Conservation (phyloP, 2,113 vertebrate genomes). For the Corvus moneduloides region DNA sequence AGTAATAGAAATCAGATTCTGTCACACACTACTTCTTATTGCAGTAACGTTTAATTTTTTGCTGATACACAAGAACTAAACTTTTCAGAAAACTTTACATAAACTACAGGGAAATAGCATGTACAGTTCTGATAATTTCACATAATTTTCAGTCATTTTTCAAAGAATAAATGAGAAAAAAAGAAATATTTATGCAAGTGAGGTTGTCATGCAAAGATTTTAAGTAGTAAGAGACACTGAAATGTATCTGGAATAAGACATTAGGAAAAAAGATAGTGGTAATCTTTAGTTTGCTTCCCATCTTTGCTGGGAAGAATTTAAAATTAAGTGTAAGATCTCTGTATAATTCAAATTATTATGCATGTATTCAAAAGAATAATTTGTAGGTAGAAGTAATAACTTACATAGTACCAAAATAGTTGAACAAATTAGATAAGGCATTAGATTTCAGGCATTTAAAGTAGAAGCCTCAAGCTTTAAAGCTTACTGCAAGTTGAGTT, state of each 20-base stretch:
- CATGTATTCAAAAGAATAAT: background rate
- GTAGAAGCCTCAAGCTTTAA: background rate
- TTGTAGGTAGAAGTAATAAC: background rate
- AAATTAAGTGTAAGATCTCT: background rate
- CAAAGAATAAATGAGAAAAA: background rate
- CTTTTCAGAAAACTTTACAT: background rate
- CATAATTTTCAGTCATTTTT: background rate
- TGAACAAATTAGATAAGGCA: background rate
- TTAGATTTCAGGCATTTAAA: background rate
- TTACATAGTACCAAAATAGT: background rate
- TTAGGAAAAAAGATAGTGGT: background rate
- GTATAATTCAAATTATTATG: background rate
- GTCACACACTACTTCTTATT: background rate
- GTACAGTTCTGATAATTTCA: background rate
- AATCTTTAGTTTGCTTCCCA: background rate
- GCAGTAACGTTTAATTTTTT: background rate
- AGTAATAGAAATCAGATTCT: background rate
- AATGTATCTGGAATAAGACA: background rate
- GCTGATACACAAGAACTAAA: background rate
- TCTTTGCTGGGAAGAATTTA: background rate
- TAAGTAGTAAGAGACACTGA: background rate
- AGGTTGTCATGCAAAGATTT: background rate
- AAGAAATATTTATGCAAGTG: background rate
- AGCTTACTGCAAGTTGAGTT: background rate
- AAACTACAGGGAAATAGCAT: background rate